A percentile compares a stretch with the other conserved stretches of the same genome.
Evolutionary conservation across 2,113 vertebrate genomes (phyloP).

Genomic region (Oxyura jamaicensis): DNA sequence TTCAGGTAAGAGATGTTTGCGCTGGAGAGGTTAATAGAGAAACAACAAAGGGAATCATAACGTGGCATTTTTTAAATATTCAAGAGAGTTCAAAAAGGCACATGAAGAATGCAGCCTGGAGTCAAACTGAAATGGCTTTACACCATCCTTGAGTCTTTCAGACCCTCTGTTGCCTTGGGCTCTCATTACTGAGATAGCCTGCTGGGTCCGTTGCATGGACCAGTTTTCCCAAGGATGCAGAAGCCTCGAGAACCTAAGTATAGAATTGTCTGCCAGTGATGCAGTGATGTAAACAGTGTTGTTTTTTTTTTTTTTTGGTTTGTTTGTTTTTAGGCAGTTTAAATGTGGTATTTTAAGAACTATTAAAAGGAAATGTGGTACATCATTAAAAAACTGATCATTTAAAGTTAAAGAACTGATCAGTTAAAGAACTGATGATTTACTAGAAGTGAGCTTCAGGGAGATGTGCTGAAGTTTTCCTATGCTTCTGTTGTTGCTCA

Average conservation of each 20-base stretch:
- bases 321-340: background rate
- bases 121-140: background rate
- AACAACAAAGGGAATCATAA: background rate
- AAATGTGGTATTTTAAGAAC: background rate
- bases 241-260: background rate
- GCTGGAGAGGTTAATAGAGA: background rate
- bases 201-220: background rate
- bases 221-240: background rate
- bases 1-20: background rate
- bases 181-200: background rate
- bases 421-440: background rate
- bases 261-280: background rate
- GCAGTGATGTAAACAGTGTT: background rate
- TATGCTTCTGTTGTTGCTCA: background rate
- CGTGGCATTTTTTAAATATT: background rate
- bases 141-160: background rate
- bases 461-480: background rate
- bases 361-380: background rate
- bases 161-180: background rate
- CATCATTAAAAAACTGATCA: too few species aligned
- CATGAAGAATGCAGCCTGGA: background rate
- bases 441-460: accelerated
- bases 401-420: background rate
- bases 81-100: background rate
- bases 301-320: background rate